A percentile compares a stretch with the other conserved stretches of the same genome.
These are phyloP conservation scores for Notoglanidium macrostoma DNA, from an alignment of 2,797 vertebrate genomes.

Conservation along the genomic window DNA sequence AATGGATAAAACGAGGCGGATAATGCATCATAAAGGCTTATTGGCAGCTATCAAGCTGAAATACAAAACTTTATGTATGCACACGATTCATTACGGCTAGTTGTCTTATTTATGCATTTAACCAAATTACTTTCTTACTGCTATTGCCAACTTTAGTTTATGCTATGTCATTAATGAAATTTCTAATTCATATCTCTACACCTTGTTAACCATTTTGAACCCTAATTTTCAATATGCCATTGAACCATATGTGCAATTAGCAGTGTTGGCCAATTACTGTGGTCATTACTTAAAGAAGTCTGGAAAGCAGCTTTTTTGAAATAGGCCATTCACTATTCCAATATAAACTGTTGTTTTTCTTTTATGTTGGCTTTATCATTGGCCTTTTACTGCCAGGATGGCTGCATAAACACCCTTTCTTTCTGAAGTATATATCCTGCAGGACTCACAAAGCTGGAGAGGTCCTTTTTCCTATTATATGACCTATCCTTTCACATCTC, in stretches of 20 bases:
- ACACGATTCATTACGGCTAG: constrained; percentile 27
- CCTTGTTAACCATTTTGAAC: not conserved
- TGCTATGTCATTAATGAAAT: not conserved
- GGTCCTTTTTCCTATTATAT: not conserved
- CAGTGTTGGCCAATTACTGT: not conserved
- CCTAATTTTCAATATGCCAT: not conserved
- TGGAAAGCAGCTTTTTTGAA: not conserved
- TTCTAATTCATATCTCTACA: not conserved
- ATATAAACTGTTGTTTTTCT: not conserved
- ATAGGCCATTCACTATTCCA: not conserved
- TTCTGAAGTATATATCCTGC: not conserved
- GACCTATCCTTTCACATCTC: not conserved
- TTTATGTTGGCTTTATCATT: not conserved
- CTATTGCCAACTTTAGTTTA: not conserved
- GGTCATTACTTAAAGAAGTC: not conserved
- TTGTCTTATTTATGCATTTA: not conserved
- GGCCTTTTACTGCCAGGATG: not conserved
- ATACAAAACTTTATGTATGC: constrained; percentile 21
- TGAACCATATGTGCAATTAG: not conserved
- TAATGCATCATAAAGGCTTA: constrained; percentile 50
- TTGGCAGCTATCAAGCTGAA: constrained; percentile 28
- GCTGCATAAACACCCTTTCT: not conserved
- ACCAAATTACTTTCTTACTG: not conserved
- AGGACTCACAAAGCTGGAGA: not conserved
- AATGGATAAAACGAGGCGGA: constrained; percentile 46